Conservation (phyloP, 2,888 invertebrate species). For the Auanema freiburgensis region DNA sequence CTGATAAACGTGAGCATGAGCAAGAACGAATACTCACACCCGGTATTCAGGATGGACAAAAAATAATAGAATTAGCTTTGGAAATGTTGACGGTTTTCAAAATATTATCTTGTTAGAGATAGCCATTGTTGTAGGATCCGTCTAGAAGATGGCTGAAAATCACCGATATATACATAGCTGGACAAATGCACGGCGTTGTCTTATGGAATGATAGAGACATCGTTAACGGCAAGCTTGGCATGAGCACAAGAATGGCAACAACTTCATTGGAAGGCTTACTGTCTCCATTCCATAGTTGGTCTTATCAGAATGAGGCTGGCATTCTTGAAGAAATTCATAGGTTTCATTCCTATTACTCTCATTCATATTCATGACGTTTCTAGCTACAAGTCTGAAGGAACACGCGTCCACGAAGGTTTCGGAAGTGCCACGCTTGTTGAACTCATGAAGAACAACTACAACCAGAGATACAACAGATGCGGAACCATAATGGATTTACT, state of each 20-base stretch:
- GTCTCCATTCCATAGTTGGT: no score
- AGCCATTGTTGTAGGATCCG: background rate
- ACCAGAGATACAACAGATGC: conserved; percentile 24
- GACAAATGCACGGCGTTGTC: conserved; percentile 44
- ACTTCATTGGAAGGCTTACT: no score
- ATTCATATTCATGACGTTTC: no score
- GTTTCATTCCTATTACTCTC: no score
- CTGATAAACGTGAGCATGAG: no score
- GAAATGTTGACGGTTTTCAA: background rate
- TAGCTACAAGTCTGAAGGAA: no score
- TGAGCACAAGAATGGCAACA: no score
- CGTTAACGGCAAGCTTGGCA: conserved; percentile 1
- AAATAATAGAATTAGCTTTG: conserved; percentile 4
- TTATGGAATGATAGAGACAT: conserved; percentile 22
- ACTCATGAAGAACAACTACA: conserved; percentile 8
- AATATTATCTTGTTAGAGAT: background rate
- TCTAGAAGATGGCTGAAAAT: conserved; percentile 14
- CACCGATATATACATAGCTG: conserved; percentile 27
- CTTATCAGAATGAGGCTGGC: no score
- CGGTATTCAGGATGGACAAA: conserved; percentile 7
- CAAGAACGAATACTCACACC: no score
- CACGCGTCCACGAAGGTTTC: conserved; percentile 26
- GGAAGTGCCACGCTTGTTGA: conserved; percentile 25
- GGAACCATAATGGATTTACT: conserved; percentile 41
- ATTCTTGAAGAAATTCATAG: no score